These are phyloP conservation scores for Istiophorus platypterus DNA, from an alignment of 2,113 vertebrate genomes.

Conservation along the genomic window DNA sequence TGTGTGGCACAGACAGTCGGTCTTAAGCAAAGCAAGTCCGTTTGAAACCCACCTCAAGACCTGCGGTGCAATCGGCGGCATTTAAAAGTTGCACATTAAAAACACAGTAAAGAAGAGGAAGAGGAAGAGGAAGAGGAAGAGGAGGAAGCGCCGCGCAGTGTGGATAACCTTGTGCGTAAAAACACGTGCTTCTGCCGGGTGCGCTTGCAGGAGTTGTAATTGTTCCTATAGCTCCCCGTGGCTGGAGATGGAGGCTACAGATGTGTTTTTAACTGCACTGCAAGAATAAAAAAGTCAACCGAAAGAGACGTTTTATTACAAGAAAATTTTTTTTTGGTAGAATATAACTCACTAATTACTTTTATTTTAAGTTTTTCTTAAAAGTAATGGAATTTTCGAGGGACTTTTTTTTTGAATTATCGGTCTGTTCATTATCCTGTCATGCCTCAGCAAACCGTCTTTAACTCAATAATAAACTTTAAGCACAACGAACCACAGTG, in stretches of 20 bases:
- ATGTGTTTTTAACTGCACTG: slow-evolving; percentile 21
- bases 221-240: neutral
- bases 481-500: slow-evolving; percentile 8
- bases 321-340: too few relatives aligned
- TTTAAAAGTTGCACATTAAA: slow-evolving; percentile 6
- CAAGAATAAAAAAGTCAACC: slow-evolving; percentile 21
- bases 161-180: slow-evolving; percentile 69
- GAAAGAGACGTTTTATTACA: neutral
- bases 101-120: neutral
- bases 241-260: slow-evolving; percentile 25
- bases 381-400: neutral
- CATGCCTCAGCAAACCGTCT: neutral
- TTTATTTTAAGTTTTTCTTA: too few relatives aligned
- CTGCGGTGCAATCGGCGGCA: neutral
- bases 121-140: too few relatives aligned
- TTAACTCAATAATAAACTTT: slow-evolving; percentile 5
- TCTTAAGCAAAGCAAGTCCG: neutral
- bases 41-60: neutral
- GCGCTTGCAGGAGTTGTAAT: slow-evolving; percentile 56
- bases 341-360: too few relatives aligned
- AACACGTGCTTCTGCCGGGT: slow-evolving; percentile 74
- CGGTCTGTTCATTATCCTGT: neutral
- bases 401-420: neutral
- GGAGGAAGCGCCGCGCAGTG: slow-evolving; percentile 3
- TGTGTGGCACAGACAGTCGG: neutral